A percentile compares a stretch with the other conserved stretches of the same genome.
Conservation (phyloP, 2,113 vertebrate species). For the Clarias gariepinus region DNA sequence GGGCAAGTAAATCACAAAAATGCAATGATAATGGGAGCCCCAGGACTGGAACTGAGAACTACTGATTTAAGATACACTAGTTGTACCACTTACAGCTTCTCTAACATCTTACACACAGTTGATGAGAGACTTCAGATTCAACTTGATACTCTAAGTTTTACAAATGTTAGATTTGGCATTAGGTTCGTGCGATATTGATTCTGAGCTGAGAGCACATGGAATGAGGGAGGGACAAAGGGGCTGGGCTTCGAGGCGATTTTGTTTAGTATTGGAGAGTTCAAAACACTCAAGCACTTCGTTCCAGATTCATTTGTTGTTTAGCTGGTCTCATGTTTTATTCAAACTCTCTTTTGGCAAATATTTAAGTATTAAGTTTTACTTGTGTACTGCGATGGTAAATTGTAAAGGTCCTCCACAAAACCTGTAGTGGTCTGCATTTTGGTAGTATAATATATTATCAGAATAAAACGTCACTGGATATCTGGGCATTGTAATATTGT, state of each 20-base stretch:
- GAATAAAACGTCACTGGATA: background rate
- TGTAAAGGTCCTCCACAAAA: background rate
- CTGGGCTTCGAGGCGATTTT: background rate
- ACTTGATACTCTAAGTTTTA: background rate
- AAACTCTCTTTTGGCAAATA: background rate
- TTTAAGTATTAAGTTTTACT: background rate
- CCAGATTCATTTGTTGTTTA: background rate
- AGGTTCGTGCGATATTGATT: background rate
- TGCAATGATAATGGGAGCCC: background rate
- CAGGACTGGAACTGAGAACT: background rate
- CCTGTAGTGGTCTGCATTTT: background rate
- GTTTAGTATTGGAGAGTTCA: background rate
- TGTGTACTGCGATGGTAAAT: background rate
- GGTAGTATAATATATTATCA: background rate
- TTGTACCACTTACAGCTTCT: background rate
- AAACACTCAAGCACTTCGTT: background rate
- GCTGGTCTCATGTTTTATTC: background rate
- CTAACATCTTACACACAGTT: background rate
- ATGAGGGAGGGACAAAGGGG: background rate
- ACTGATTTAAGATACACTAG: background rate
- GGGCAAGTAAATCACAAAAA: conserved; percentile 1
- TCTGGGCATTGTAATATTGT: background rate
- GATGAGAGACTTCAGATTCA: background rate
- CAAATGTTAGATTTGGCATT: background rate
- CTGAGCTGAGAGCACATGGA: background rate